Evolutionary conservation across 2,888 invertebrate species (phyloP).

Genomic region (Plebejus melissa): DNA sequence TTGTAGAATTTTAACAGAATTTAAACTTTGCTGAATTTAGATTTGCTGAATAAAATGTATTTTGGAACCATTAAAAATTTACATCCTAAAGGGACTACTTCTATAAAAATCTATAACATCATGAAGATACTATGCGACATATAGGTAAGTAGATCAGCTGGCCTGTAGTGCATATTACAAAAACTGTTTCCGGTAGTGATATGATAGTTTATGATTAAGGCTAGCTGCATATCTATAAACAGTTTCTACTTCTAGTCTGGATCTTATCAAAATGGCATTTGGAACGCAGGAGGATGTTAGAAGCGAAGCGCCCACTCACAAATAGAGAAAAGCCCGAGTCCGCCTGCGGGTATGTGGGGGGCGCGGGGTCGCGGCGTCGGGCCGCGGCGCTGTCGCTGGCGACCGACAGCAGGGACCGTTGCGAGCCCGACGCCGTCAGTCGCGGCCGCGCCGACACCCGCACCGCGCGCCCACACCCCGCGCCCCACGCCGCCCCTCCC

Average conservation of each 20-base stretch:
- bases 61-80: neutral
- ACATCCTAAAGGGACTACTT: neutral
- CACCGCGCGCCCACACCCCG: conserved; percentile 44
- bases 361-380: conserved; percentile 65
- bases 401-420: conserved; percentile 74
- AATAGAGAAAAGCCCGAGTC: conserved; percentile 74
- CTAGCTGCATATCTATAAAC: neutral
- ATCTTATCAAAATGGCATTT: conserved; percentile 10
- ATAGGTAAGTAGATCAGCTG: neutral
- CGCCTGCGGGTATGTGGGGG: conserved; percentile 62
- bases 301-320: conserved; percentile 78
- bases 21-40: neutral
- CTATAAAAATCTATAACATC: neutral
- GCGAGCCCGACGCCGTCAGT: conserved; percentile 56
- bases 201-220: neutral
- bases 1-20: neutral
- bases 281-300: conserved; percentile 62
- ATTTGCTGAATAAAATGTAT: neutral
- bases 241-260: neutral
- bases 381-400: conserved; percentile 73
- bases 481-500: conserved; percentile 42
- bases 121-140: neutral
- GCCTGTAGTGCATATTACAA: neutral
- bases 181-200: no score
- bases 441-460: conserved; percentile 56